phyloP scores from a whole-genome alignment of 2,113 vertebrate species.

The Trogon melanurus region DNA sequence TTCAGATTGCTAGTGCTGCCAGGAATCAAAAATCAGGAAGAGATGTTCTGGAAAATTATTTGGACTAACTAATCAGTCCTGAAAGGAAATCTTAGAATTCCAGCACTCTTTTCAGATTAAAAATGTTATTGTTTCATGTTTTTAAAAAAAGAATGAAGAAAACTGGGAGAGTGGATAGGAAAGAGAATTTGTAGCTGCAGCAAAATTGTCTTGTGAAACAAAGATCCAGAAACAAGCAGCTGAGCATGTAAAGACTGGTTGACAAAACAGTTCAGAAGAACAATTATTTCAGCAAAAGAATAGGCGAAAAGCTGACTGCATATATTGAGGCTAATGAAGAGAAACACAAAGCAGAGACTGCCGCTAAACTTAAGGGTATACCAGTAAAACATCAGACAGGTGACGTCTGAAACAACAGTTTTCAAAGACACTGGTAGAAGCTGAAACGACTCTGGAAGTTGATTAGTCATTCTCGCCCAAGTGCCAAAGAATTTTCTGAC shows the following conservation, averaged over 20 bases:
- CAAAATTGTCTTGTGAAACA: not conserved
- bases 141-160: not conserved
- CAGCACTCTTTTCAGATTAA: not conserved
- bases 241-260: not conserved
- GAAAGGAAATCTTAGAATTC: not conserved
- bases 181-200: not conserved
- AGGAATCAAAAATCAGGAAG: not conserved
- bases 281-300: conserved; percentile 50
- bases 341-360: not conserved
- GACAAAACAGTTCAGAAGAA: conserved; percentile 12
- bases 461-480: not conserved
- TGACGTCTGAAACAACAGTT: not conserved
- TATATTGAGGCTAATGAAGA: conserved; percentile 43
- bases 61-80: not conserved
- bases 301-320: conserved; percentile 25
- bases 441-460: not conserved
- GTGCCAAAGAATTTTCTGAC: not conserved
- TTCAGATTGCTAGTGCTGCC: not conserved
- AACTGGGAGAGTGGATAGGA: not conserved
- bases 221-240: not conserved
- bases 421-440: not conserved
- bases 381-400: not conserved
- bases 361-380: not conserved
- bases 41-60: not conserved
- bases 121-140: not conserved